Percentiles rank a stretch among this genome's conserved stretches.
These are phyloP conservation scores for Takifugu ocellatus DNA, from an alignment of 2,797 vertebrate genomes.

Conservation along the genomic window DNA sequence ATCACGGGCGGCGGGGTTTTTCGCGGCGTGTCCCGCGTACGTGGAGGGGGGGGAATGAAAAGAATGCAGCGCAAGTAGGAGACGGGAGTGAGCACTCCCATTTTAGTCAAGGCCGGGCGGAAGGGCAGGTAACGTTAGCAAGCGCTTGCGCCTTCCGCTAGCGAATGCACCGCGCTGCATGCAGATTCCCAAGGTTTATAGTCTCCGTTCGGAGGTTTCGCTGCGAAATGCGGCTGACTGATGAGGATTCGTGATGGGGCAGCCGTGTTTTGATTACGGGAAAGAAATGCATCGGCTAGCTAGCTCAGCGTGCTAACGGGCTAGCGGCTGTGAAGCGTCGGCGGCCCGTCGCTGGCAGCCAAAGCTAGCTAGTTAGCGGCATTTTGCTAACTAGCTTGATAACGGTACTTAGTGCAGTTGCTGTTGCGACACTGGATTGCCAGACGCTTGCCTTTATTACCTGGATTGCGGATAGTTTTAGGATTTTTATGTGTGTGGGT, in stretches of 20 bases:
- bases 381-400: constrained; percentile 64
- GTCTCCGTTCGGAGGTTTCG: neutral
- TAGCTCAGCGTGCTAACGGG: constrained; percentile 62
- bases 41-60: constrained; percentile 11
- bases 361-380: constrained; percentile 71
- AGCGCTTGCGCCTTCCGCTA: constrained; percentile 14
- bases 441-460: constrained; percentile 20
- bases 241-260: neutral
- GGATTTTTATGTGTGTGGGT: constrained; percentile 30
- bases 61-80: constrained; percentile 53
- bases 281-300: constrained; percentile 55
- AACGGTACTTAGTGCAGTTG: constrained; percentile 52
- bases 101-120: constrained; percentile 74
- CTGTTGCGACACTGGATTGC: constrained; percentile 26
- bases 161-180: constrained; percentile 6
- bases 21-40: neutral
- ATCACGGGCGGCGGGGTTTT: no score
- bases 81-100: constrained; percentile 63
- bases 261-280: constrained; percentile 25
- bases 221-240: neutral
- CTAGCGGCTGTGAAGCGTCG: constrained; percentile 62
- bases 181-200: neutral
- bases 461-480: constrained; percentile 41
- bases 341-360: constrained; percentile 53
- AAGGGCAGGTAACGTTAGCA: constrained; percentile 73